Evolutionary conservation across 2,113 vertebrate genomes (phyloP), one percentile per base, ranked within the genome.

Genomic region (Morphnarchus princeps): DNA sequence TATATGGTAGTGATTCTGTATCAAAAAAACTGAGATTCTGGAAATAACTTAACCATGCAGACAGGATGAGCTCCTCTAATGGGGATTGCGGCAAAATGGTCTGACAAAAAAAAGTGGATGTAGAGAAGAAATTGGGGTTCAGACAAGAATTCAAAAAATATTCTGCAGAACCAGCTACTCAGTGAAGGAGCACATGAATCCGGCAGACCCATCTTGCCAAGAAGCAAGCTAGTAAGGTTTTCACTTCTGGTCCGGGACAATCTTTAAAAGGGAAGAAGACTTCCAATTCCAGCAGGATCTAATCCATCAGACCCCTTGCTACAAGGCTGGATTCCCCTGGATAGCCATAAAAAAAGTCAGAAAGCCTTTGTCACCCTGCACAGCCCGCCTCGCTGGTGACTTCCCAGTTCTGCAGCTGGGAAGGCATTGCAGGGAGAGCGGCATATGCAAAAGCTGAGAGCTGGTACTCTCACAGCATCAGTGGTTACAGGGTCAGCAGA

Each of bases 331-430:
- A 67, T 87, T 87, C 5, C 29, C 16, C 38, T 42, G 38, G 15
- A 47, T 10, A 82, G 24, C 8, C 52, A 42, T 16, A 11, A 55
- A 47, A 47, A 50, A 36, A 74, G 17, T 13, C 50, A 14, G 42
- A 87, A 93, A 84, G 29, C 32, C 26, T 55, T 34, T 47, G 26
- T 34, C 9, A 32, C 31, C 10, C n/a, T 50, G 31, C 20, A 40
- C 12, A 63, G 72, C 25, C 38, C 0, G 0, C 34, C 54, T 42
- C 31, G 13, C 22, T 3, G 4, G 12, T 34, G 45, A 36, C 15
- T 54, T 36, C 73, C 0, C 1, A 89, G 38, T 59, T 59, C 61
- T 19, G 50, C 3, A 78, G 55, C 69, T 0, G 0, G 49, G 32
- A 82, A 70, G 20, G 13, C 14, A 13, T 7, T 24, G 38, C 47